Conservation (phyloP, 2,797 vertebrate species). For the Phalloptychus januarius region DNA sequence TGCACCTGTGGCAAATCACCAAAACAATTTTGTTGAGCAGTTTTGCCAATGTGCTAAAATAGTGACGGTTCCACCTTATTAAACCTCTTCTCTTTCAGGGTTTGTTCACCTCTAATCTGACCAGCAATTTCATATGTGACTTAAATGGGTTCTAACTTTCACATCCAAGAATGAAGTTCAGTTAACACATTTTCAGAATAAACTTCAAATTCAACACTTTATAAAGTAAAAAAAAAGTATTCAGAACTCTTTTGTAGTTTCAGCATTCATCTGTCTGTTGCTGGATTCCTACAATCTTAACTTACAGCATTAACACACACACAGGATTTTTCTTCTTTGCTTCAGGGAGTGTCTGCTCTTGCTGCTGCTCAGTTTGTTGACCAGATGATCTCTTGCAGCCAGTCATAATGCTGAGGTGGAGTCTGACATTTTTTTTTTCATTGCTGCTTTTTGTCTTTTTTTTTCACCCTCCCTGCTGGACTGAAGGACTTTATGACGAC, state of each 20-base stretch:
- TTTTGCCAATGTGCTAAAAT: background rate
- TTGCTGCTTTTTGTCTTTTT: conserved; percentile 25
- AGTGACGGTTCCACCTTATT: background rate
- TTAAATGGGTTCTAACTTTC: background rate
- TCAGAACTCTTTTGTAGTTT: background rate
- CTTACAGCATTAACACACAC: background rate
- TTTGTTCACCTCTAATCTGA: background rate
- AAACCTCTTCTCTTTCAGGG: background rate
- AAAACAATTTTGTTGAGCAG: background rate
- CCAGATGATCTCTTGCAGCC: conserved; percentile 65
- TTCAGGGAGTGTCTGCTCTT: conserved; percentile 64
- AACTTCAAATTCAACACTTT: background rate
- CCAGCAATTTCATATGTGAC: background rate
- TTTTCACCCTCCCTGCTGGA: conserved; percentile 35
- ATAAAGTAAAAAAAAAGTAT: background rate
- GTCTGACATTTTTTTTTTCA: conserved; percentile 48
- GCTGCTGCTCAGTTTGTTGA: conserved; percentile 43
- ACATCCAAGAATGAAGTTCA: background rate
- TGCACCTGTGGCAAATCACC: background rate
- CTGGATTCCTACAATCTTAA: background rate
- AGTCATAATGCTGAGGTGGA: conserved; percentile 71
- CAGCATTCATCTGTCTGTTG: background rate
- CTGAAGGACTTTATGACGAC: conserved; percentile 62
- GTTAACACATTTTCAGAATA: background rate
- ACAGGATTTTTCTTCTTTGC: conserved; percentile 21